Conservation (phyloP, 1,140 invertebrate species). For the Pogonomyrmex barbatus region DNA sequence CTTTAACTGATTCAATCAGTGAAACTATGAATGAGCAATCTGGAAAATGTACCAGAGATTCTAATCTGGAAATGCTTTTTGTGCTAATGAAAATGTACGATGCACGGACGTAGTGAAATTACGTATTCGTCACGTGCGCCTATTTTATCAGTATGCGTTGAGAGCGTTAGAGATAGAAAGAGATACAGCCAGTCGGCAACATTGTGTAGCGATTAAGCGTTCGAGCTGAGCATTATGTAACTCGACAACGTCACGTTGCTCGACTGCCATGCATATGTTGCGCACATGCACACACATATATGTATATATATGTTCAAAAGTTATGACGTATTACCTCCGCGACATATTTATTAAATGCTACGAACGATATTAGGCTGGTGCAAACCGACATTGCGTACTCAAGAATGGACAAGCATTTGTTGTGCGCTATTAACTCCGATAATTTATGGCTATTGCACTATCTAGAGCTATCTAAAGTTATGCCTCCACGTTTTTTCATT, state of each 20-base stretch:
- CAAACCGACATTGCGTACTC: constrained; percentile 75
- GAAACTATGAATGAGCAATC: constrained; percentile 42
- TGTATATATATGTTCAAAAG: constrained; percentile 64
- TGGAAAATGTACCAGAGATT: constrained; percentile 28
- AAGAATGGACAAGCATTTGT: constrained; percentile 79
- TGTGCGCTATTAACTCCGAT: constrained; percentile 76
- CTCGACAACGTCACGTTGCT: constrained; percentile 68
- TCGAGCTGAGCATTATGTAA: constrained; percentile 75
- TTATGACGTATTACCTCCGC: constrained; percentile 76
- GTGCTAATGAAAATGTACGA: constrained; percentile 70
- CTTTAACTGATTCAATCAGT: constrained; percentile 4
- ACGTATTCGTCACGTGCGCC: constrained; percentile 74
- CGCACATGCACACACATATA: not conserved
- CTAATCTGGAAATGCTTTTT: constrained; percentile 66
- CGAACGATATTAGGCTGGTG: constrained; percentile 80
- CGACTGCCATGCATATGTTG: not conserved
- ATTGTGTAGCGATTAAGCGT: constrained; percentile 80
- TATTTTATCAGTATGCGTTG: constrained; percentile 77
- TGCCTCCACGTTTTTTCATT: constrained; percentile 47
- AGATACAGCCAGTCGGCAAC: constrained; percentile 49
- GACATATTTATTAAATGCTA: constrained; percentile 80
- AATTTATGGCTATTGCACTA: constrained; percentile 75
- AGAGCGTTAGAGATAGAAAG: constrained; percentile 34
- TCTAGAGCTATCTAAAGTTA: constrained; percentile 53
- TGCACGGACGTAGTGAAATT: constrained; percentile 69